phyloP scores from a whole-genome alignment of 2,888 invertebrate genomes.

The Pristionchus fissidentatus region DNA sequence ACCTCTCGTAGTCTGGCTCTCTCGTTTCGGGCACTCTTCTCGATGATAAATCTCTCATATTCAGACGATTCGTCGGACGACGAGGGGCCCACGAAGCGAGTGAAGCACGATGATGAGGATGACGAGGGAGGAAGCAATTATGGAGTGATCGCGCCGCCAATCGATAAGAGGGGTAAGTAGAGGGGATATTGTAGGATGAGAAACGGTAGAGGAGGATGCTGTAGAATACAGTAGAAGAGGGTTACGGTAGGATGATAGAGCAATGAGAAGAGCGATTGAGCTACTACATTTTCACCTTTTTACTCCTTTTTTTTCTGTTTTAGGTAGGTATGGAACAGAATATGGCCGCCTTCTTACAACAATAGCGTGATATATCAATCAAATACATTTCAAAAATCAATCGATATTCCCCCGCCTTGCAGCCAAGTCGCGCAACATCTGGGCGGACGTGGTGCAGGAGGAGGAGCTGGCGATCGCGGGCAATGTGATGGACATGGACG shows the following conservation, averaged over 20 bases:
- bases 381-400: too few species aligned
- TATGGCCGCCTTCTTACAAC: too few species aligned
- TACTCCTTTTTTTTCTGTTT: too few species aligned
- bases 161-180: neutral
- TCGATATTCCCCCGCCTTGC: too few species aligned
- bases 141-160: neutral
- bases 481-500: conserved; percentile 17
- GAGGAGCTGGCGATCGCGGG: neutral
- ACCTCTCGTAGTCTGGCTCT: too few species aligned
- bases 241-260: neutral
- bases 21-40: neutral
- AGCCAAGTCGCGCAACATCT: neutral
- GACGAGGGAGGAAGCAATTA: neutral
- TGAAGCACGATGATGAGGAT: neutral
- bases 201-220: neutral
- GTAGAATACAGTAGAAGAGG: neutral
- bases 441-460: conserved; percentile 40
- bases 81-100: conserved; percentile 40
- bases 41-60: neutral
- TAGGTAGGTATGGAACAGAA: too few species aligned
- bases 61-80: conserved; percentile 32
- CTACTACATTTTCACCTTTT: too few species aligned
- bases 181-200: neutral
- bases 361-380: too few species aligned
- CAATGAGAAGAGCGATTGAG: too few species aligned